Conservation (phyloP, 1,140 invertebrate species). For the Ceratina calcarata region DNA sequence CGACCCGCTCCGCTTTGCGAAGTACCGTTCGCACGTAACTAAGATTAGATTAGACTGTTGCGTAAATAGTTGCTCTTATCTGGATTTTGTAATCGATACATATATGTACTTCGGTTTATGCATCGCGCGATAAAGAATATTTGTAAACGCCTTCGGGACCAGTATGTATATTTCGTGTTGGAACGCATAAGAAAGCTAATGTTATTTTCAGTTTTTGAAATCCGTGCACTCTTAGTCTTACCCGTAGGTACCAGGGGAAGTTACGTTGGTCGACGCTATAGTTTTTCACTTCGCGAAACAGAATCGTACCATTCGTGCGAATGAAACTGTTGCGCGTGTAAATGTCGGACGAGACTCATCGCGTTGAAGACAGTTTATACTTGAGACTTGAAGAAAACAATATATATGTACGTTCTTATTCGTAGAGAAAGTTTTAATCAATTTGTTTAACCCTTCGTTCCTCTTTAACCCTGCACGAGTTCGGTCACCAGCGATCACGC, state of each 20-base stretch:
- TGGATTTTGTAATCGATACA: constrained; percentile 21
- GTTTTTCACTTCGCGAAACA: constrained; percentile 11
- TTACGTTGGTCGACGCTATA: background rate
- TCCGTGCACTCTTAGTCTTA: background rate
- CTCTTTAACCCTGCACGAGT: background rate
- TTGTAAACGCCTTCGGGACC: constrained; percentile 51
- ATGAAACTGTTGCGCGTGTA: constrained; percentile 26
- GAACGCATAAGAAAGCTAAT: background rate
- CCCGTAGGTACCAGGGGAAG: background rate
- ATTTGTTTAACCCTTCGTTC: background rate
- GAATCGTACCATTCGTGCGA: background rate
- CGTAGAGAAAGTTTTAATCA: constrained; percentile 17
- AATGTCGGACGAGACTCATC: constrained; percentile 44
- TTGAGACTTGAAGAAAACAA: constrained; percentile 24
- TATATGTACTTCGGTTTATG: background rate
- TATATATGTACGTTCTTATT: constrained; percentile 46
- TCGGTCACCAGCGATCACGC: constrained; percentile 7
- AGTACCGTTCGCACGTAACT: constrained; percentile 1
- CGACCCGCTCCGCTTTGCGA: constrained; percentile 6
- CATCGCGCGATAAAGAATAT: constrained; percentile 7
- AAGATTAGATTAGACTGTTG: constrained; percentile 18
- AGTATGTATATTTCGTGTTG: constrained; percentile 43
- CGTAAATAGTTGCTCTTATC: background rate
- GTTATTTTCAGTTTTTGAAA: constrained; percentile 12
- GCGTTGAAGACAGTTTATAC: constrained; percentile 54